Conservation (phyloP, 2,888 invertebrate species). For the Conus canariensis region DNA sequence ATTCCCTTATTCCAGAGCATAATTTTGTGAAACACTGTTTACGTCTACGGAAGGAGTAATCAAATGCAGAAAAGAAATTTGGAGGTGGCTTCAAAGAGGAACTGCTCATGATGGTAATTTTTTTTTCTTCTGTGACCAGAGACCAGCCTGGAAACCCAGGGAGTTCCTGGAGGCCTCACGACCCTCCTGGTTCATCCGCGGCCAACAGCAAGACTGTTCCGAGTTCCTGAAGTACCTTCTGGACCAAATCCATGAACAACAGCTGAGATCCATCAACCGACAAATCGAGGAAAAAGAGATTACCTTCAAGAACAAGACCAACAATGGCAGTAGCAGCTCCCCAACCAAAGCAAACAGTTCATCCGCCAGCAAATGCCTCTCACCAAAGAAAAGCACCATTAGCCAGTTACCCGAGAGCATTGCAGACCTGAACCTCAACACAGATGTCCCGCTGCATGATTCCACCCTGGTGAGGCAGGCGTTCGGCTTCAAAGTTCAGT, state of each 20-base stretch:
- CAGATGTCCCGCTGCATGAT: neutral
- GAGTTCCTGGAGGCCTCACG: slow-evolving; percentile 86
- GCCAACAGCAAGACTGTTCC: slow-evolving; percentile 92
- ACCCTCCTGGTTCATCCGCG: slow-evolving; percentile 88
- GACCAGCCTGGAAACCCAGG: slow-evolving; percentile 86
- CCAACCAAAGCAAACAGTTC: neutral
- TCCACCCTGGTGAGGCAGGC: slow-evolving; percentile 84
- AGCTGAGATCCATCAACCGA: slow-evolving; percentile 68
- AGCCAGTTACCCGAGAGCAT: neutral
- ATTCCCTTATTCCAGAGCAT: no score
- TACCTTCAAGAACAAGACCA: neutral
- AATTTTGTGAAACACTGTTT: no score
- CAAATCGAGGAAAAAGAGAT: neutral
- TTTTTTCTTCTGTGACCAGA: slow-evolving; percentile 55
- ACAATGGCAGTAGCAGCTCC: neutral
- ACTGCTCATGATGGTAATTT: neutral
- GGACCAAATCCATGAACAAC: slow-evolving; percentile 88
- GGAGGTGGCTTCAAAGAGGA: no score
- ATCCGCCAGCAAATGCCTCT: neutral
- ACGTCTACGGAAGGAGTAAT: no score
- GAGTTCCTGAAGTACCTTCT: slow-evolving; percentile 88
- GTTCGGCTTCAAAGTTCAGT: slow-evolving; percentile 88
- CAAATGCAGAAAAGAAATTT: no score
- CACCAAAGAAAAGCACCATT: neutral
- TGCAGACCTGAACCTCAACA: neutral